Conservation (phyloP, 2,888 invertebrate species). For the Sarcophaga caerulescens region DNA sequence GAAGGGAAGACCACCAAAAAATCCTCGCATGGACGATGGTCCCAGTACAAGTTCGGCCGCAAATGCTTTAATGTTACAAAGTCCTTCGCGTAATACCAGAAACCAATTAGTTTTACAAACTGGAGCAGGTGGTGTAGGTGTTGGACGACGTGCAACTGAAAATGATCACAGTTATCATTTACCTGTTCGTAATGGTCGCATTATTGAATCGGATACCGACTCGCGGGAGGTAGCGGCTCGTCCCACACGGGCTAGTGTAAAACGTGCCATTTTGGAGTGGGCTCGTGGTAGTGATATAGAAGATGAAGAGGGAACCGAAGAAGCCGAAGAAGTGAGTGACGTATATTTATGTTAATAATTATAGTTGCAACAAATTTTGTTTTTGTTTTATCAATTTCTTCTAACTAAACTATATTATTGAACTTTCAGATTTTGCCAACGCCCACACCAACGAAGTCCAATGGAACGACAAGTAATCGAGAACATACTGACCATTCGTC, state of each 20-base stretch:
- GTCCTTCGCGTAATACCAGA: slow-evolving; percentile 77
- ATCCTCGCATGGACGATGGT: slow-evolving; percentile 70
- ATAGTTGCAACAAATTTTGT: not conserved
- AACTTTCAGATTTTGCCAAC: slow-evolving; percentile 75
- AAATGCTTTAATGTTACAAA: slow-evolving; percentile 69
- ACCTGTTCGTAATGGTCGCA: slow-evolving; percentile 75
- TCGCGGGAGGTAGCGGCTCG: slow-evolving; percentile 76
- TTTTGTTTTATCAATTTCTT: not conserved
- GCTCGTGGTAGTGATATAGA: slow-evolving; percentile 78
- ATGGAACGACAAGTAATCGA: slow-evolving; percentile 57
- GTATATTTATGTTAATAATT: not conserved
- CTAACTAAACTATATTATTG: not conserved
- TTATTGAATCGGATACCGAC: slow-evolving; percentile 78
- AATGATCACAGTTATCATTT: slow-evolving; percentile 81
- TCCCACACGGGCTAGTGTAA: slow-evolving; percentile 78
- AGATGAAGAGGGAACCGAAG: slow-evolving; percentile 74
- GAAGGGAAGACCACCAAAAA: slow-evolving; percentile 73
- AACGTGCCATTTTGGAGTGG: slow-evolving; percentile 79
- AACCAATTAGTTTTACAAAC: slow-evolving; percentile 70
- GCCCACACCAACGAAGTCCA: slow-evolving; percentile 76
- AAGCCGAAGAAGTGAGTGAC: slow-evolving; percentile 75
- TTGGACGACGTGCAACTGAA: slow-evolving; percentile 75
- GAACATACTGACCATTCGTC: slow-evolving; percentile 73
- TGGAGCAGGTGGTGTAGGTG: slow-evolving; percentile 36
- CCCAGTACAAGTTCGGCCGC: slow-evolving; percentile 74